Base-by-base conservation (phyloP, 2,888 invertebrate genomes). In the Caenorhabditis sp. region DNA sequence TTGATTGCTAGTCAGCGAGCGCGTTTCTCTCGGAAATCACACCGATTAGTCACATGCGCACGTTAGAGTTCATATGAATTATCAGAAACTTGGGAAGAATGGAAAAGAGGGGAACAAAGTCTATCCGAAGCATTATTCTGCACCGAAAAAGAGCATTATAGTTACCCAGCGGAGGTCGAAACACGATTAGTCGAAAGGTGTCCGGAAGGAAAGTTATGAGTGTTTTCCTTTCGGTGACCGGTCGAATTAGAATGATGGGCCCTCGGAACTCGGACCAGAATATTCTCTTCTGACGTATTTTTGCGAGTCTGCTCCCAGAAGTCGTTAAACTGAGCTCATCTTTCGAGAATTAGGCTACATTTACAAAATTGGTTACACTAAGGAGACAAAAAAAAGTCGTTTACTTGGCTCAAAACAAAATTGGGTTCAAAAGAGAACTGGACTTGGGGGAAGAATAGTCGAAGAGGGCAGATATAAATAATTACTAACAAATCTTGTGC, bases 241-340 rank as follows among this genome's bases (percentile, higher is more conserved):
- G 46, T 37, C 35, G 48, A 68, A 68, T 68, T 58, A 68, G 58
- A 58, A 58, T 52, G 68, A 68, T 68, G 68, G 58, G 26, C 50
- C 27, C 27, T n/a, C n/a, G n/a, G n/a, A n/a, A n/a, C n/a, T n/a
- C n/a, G n/a, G n/a, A n/a, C n/a, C n/a, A n/a, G n/a, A n/a, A n/a
- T n/a, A n/a, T n/a, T n/a, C n/a, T n/a, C n/a, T n/a, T n/a, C n/a
- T n/a, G n/a, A n/a, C n/a, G n/a, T n/a, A n/a, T n/a, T n/a, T n/a
- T n/a, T n/a, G n/a, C n/a, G n/a, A n/a, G n/a, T n/a, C n/a, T n/a
- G 24, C 24, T 37, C 53, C 24, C 41, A 41, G 39, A 68, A 68
- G 48, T 59, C 55, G 58, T 68, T 41, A 68, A 68, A 52, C n/a
- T 9, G 15, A 35, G 46, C 59, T 37, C 62, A 53, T 65, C 35